Evolutionary conservation across 1,140 invertebrate genomes (phyloP), one percentile per base, ranked within the genome.

Genomic region (Polyergus mexicanus): DNA sequence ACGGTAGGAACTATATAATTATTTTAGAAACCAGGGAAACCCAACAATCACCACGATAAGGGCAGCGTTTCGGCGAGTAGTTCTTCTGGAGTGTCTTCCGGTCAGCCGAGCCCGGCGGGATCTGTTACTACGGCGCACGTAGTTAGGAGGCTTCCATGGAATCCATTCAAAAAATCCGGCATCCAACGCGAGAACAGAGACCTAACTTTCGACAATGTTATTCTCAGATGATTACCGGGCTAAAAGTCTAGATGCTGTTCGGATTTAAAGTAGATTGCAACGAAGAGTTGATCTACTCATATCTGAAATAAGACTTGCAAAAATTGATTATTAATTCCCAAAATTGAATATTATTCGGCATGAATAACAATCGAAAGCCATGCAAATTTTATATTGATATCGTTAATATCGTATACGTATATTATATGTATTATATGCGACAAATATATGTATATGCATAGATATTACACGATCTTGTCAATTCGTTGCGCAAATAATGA

Each of bases 91-190:
- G 95, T 96, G 6, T 96, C 96, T 5, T 96, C 96, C 47, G 96
- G 96, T 3, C 96, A 96, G 89, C 96, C 96, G 13, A 96, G 96
- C 93, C 96, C 96, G 3, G 95, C 96, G 13, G 96, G 96, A 78
- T 96, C 96, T 6, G 95, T 96, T 51, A 95, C 96, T n/a, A 96
- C 95, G 41, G 96, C 96, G 84, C 95, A 95, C 60, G 95, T 96
- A 19, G 94, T 95, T 3, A 96, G 95, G 84, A 94, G 96, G 83
- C 94, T 96, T 51, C 96, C 96, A 2, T 97, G 96, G 97, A 97
- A 97, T 93, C 96, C 96, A 0, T 97, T 97, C 91, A 96, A 96
- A 91, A 95, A 96, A 76, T 95, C 96, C 16, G 93, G 93, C 4
- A 92, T 92, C 25, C 95, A 96, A 44, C 94, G 96, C 62, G 95